Conservation (phyloP, 2,113 vertebrate species). For the Mustela lutreola region DNA sequence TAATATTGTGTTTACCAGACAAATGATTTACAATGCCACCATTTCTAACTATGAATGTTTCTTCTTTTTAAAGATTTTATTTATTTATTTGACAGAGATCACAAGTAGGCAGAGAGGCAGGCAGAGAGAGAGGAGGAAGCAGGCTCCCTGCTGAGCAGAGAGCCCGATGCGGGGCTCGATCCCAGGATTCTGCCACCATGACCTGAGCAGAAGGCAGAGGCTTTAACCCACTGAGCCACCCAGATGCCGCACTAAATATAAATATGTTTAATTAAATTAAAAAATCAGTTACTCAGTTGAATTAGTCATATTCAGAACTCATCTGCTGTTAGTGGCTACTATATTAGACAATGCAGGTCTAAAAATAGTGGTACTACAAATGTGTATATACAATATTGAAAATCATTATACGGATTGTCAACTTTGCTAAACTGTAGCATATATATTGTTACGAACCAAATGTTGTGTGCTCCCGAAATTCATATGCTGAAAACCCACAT, state of each 20-base stretch:
- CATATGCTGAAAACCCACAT: not conserved
- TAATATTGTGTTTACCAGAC: not conserved
- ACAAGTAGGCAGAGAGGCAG: too few species aligned
- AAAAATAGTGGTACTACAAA: not conserved
- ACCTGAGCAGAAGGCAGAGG: too few species aligned
- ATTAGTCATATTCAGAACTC: not conserved
- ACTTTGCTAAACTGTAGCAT: not conserved
- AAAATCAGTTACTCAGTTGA: not conserved
- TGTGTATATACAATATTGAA: not conserved
- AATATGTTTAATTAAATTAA: not conserved
- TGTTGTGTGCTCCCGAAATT: not conserved
- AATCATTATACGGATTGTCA: not conserved
- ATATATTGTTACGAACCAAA: not conserved
- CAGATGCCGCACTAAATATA: not conserved
- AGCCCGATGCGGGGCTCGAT: too few species aligned
- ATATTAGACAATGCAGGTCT: not conserved
- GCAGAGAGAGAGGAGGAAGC: too few species aligned
- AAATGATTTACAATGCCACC: not conserved
- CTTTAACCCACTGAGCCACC: too few species aligned
- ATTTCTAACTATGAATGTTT: not conserved
- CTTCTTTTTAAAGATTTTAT: too few species aligned
- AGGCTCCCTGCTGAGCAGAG: too few species aligned
- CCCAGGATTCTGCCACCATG: too few species aligned
- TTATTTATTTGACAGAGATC: too few species aligned
- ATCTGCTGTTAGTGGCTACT: not conserved